phyloP scores from a whole-genome alignment of 2,113 vertebrate genomes.

The human region DNA sequence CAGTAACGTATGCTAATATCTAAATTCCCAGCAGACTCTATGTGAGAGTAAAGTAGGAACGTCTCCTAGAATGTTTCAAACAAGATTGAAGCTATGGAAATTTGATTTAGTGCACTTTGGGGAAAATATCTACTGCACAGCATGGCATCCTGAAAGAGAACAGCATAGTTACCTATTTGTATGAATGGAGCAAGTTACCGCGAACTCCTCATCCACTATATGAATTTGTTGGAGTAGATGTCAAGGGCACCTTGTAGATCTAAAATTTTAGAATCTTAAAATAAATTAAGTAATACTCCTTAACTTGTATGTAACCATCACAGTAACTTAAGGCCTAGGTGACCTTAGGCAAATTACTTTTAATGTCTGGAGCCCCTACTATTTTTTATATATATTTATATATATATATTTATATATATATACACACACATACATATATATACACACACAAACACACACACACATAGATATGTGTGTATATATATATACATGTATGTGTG shows the following conservation, averaged over 20 bases:
- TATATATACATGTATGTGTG: no score
- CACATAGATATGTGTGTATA: no score
- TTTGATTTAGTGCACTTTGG: not conserved
- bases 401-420: no score
- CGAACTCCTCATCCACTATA: not conserved
- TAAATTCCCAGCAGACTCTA: not conserved
- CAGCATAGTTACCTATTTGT: no score
- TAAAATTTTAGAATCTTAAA: not conserved
- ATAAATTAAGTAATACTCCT: not conserved
- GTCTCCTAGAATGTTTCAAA: not conserved
- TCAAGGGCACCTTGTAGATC: not conserved
- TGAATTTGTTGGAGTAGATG: not conserved
- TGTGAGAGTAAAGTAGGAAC: not conserved
- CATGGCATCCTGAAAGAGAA: not conserved
- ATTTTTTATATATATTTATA: no score
- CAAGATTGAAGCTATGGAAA: not conserved
- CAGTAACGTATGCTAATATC: not conserved
- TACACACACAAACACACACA: rapidly evolving
- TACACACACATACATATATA: rapidly evolving
- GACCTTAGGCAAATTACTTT: no score
- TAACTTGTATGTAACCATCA: not conserved
- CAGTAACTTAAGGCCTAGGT: no score
- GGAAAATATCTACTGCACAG: not conserved
- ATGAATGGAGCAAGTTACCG: not conserved
- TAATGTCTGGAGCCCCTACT: no score